Conservation (phyloP, 2,797 vertebrate genomes). For the Thunnus albacares region DNA sequence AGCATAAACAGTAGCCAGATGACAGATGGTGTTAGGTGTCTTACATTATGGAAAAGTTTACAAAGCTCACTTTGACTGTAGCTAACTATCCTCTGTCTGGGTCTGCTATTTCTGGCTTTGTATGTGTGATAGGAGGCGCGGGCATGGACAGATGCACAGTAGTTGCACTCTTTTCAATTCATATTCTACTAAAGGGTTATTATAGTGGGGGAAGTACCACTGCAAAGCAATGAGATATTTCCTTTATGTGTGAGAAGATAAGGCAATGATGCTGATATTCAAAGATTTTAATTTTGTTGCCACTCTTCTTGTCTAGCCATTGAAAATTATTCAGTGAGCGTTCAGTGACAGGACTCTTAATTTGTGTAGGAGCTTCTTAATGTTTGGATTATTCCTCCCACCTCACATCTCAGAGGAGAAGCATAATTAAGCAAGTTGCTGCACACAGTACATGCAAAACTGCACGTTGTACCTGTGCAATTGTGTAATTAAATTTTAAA, state of each 20-base stretch:
- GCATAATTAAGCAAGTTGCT: conserved; percentile 52
- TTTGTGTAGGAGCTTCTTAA: conserved; percentile 54
- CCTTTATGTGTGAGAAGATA: not conserved
- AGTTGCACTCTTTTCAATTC: conserved; percentile 4
- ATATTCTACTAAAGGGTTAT: not conserved
- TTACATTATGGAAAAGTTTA: too few species aligned
- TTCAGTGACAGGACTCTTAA: conserved; percentile 34
- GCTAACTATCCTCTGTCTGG: not conserved
- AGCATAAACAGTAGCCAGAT: too few species aligned
- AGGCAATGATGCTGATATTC: conserved; percentile 9
- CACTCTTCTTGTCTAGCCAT: conserved; percentile 13
- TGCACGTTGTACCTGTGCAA: conserved; percentile 22
- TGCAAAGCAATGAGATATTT: not conserved
- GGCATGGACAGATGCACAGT: not conserved
- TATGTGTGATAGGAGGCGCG: conserved; percentile 11
- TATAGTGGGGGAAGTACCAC: conserved; percentile 3
- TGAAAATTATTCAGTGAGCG: conserved; percentile 23
- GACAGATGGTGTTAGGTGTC: too few species aligned
- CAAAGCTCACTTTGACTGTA: too few species aligned
- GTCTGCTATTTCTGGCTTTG: not conserved
- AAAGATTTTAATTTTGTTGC: conserved; percentile 20
- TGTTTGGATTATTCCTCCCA: conserved; percentile 62
- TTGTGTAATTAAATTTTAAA: conserved; percentile 31
- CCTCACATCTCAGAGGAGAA: conserved; percentile 50
- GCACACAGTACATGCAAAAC: conserved; percentile 15